Evolutionary conservation across 2,888 invertebrate genomes (phyloP), one percentile per base, ranked within the genome.

Genomic region (Drosophila neoperkinsi): DNA sequence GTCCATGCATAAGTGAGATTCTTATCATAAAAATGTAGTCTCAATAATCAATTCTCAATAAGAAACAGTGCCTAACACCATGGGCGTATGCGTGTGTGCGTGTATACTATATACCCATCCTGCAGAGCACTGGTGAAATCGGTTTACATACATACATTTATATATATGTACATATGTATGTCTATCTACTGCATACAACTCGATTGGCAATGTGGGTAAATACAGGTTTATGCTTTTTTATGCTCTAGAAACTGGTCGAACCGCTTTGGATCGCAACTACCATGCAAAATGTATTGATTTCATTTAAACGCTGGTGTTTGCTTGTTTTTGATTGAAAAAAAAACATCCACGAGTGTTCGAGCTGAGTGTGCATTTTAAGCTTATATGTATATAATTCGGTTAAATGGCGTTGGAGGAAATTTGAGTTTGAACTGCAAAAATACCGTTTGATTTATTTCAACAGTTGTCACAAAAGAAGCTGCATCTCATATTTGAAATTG

Each of bases 191-290:
- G 57, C 50, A 67, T 64, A 56, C 67, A 76, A 72, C 64, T 60
- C 52, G 71, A 65, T 68, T 81, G 78, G 51, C 74, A 56, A 50
- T 57, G 64, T 25, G 33, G 34, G 16, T 9, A 56, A 38, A 81
- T 82, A 74, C 81, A 77, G 81, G 81, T 84, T 82, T 84, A 56
- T 55, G 52, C 64, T 61, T 60, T 59, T 59, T 78, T 62, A 57
- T 66, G 60, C 67, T 50, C 50, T 49, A 58, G 25, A 79, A 85
- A 77, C 77, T 74, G 74, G 81, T 81, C 68, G 49, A 74, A 74
- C 86, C 38, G 58, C 85, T 82, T 80, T 46, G 34, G 31, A 36
- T 49, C 31, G 34, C 50, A 62, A 38, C 38, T 43, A 52, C 74
- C 34, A 69, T 61, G 53, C 57, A 62, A 76, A 71, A 73, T 79